phyloP scores from a whole-genome alignment of 1,140 invertebrate genomes.

The Panagrolaimus sp. region DNA sequence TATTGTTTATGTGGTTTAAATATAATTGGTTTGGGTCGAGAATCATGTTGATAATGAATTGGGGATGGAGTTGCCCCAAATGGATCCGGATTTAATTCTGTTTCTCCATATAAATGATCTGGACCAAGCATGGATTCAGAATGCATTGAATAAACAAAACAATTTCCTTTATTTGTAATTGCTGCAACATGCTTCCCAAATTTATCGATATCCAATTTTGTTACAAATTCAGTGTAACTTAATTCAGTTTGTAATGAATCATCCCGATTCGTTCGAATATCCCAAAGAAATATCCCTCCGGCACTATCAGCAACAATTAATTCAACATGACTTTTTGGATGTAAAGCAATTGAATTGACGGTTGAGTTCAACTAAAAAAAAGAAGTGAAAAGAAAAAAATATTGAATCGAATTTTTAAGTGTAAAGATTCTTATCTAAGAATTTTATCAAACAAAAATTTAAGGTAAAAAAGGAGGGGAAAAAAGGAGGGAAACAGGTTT shows the following conservation, averaged over 20 bases:
- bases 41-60: background rate
- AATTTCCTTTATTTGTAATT: conserved; percentile 40
- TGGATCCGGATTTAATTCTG: background rate
- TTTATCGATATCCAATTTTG: conserved; percentile 38
- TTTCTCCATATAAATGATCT: conserved; percentile 12
- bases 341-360: conserved; percentile 82
- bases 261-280: conserved; percentile 46
- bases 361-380: conserved; percentile 80
- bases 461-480: conserved; percentile 30
- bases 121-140: conserved; percentile 20
- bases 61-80: background rate
- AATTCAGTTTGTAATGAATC: conserved; percentile 40
- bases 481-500: conserved; percentile 40
- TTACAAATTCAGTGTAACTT: conserved; percentile 36
- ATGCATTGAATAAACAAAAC: conserved; percentile 43
- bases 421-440: too few relatives aligned
- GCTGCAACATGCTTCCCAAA: conserved; percentile 40
- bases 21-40: background rate
- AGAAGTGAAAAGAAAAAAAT: too few relatives aligned
- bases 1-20: too few relatives aligned
- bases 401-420: too few relatives aligned
- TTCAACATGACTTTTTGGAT: conserved; percentile 91
- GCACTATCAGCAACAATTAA: conserved; percentile 85
- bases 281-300: conserved; percentile 65
- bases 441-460: background rate